Evolutionary conservation across 2,888 invertebrate species (phyloP).

Genomic region (Plusia festucae): DNA sequence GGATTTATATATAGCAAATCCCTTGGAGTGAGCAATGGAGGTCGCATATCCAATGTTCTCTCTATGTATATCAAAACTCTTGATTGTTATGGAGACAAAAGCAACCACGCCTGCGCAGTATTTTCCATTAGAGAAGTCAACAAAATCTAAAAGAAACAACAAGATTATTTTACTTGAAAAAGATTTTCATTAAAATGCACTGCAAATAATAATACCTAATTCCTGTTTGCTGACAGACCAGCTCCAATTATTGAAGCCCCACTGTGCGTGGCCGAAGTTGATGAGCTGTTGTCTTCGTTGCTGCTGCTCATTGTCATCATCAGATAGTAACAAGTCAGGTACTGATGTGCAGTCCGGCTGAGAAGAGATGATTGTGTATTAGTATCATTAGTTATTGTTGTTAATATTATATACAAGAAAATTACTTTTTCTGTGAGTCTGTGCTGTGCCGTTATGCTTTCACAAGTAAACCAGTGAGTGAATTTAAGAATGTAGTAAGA

Average conservation of each 20-base stretch:
- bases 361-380: no score
- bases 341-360: slow-evolving; percentile 68
- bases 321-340: slow-evolving; percentile 54
- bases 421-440: no score
- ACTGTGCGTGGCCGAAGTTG: slow-evolving; percentile 85
- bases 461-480: no score
- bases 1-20: slow-evolving; percentile 82
- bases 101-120: slow-evolving; percentile 83
- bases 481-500: no score
- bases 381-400: no score
- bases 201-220: slow-evolving; percentile 68
- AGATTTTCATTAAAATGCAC: no score
- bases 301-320: slow-evolving; percentile 77
- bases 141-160: slow-evolving; percentile 76
- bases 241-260: slow-evolving; percentile 88
- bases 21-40: slow-evolving; percentile 74
- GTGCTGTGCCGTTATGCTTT: no score
- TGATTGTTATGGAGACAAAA: slow-evolving; percentile 81
- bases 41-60: slow-evolving; percentile 87
- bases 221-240: slow-evolving; percentile 86
- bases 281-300: slow-evolving; percentile 81
- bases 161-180: not conserved
- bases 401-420: no score
- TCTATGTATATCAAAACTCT: slow-evolving; percentile 81
- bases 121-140: slow-evolving; percentile 80